Evolutionary conservation across 2,888 invertebrate genomes (phyloP).

Genomic region (Asteroscopus sphinx): DNA sequence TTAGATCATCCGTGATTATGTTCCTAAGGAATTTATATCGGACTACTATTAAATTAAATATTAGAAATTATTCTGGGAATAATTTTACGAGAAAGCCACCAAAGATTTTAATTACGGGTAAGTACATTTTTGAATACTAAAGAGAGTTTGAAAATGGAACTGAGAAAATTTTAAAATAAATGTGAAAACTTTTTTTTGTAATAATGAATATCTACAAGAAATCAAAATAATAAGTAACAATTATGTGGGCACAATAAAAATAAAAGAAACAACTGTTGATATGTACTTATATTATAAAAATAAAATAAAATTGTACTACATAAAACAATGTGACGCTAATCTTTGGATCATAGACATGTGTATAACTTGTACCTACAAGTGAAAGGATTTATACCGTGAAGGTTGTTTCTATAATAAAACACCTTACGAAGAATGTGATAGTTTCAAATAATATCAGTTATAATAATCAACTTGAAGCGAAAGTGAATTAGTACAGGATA

Average conservation of each 20-base stretch:
- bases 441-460: slow-evolving; percentile 22
- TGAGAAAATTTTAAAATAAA: not conserved
- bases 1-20: slow-evolving; percentile 61
- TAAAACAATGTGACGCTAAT: too few relatives aligned
- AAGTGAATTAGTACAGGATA: slow-evolving; percentile 31
- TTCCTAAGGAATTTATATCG: slow-evolving; percentile 74
- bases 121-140: slow-evolving; percentile 60
- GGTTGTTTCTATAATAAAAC: slow-evolving; percentile 18
- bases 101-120: slow-evolving; percentile 90
- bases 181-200: not conserved
- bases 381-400: slow-evolving; percentile 29
- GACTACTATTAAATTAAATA: slow-evolving; percentile 65
- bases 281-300: too few relatives aligned
- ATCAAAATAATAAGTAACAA: too few relatives aligned
- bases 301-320: too few relatives aligned
- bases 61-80: slow-evolving; percentile 73
- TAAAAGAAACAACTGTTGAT: too few relatives aligned
- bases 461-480: slow-evolving; percentile 32
- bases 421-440: slow-evolving; percentile 14
- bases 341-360: too few relatives aligned
- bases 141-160: slow-evolving; percentile 15
- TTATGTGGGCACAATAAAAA: too few relatives aligned
- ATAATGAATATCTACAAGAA: too few relatives aligned
- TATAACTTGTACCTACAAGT: slow-evolving; percentile 17
- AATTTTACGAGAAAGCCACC: slow-evolving; percentile 76